Evolutionary conservation across 2,888 invertebrate species (phyloP).

Genomic region (Ormyrus labotus): DNA sequence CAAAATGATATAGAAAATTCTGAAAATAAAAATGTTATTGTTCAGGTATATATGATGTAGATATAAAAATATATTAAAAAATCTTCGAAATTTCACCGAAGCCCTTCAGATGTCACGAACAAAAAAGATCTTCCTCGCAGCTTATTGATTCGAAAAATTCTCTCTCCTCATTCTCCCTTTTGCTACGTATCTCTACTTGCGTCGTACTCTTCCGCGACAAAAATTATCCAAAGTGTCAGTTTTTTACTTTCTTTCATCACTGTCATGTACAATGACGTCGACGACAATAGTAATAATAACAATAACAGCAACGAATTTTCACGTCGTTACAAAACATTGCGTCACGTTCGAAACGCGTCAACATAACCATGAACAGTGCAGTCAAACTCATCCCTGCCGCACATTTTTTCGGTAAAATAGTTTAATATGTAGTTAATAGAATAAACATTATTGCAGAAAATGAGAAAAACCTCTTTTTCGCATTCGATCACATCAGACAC

Average conservation of each 20-base stretch:
- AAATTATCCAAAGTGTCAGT: too few relatives aligned
- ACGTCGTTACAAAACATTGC: conserved; percentile 38
- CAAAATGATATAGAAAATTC: conserved; percentile 26
- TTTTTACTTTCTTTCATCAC: conserved; percentile 6
- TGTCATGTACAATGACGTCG: not conserved
- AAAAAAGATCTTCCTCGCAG: conserved; percentile 45
- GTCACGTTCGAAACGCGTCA: conserved; percentile 13
- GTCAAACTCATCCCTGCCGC: not conserved
- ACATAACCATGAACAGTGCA: conserved; percentile 44
- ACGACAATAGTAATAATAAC: too few relatives aligned
- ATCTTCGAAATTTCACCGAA: conserved; percentile 51
- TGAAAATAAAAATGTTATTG: not conserved
- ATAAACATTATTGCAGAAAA: conserved; percentile 10
- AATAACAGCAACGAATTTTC: conserved; percentile 12
- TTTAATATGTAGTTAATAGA: not conserved
- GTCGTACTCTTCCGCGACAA: too few relatives aligned
- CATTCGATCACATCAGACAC: not conserved
- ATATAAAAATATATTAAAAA: conserved; percentile 18
- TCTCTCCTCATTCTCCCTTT: not conserved
- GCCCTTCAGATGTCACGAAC: conserved; percentile 40
- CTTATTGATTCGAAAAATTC: conserved; percentile 40
- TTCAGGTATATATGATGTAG: not conserved
- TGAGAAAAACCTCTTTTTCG: conserved; percentile 27
- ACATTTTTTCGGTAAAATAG: too few relatives aligned
- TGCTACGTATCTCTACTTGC: not conserved